Percentiles rank a stretch among this genome's conserved stretches.
phyloP scores from a whole-genome alignment of 2,797 vertebrate species.

The Schizothorax lantsangensis region DNA sequence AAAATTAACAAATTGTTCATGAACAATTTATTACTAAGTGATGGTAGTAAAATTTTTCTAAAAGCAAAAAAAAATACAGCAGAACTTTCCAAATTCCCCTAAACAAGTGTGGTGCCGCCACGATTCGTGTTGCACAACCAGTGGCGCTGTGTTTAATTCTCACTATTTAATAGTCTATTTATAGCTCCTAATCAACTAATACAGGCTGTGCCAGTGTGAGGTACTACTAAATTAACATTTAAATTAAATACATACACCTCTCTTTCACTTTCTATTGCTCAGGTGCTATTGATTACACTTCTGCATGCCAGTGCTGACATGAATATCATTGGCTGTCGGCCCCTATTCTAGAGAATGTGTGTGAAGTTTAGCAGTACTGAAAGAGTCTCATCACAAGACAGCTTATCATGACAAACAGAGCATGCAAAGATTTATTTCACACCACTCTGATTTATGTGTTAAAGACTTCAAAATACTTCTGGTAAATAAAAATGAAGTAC shows the following conservation, averaged over 20 bases:
- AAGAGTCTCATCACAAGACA: conserved; percentile 1
- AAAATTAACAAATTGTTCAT: background rate
- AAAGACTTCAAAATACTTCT: background rate
- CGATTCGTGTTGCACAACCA: no score
- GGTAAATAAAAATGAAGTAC: background rate
- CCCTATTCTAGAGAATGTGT: background rate
- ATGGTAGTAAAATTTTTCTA: background rate
- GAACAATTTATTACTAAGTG: no score
- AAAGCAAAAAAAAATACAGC: background rate
- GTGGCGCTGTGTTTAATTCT: background rate
- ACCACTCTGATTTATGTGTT: background rate
- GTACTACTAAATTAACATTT: background rate
- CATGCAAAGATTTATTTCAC: background rate
- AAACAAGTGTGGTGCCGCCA: background rate
- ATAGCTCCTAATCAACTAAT: background rate
- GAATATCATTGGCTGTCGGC: background rate
- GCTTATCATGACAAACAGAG: background rate
- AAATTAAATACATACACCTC: background rate
- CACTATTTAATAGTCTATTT: background rate
- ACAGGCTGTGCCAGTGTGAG: background rate
- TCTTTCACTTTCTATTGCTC: background rate
- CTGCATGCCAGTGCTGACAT: background rate
- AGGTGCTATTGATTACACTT: background rate
- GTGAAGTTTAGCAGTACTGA: background rate
- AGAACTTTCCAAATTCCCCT: background rate